phyloP scores from a whole-genome alignment of 2,113 vertebrate genomes.

The Corydoras sp. region DNA sequence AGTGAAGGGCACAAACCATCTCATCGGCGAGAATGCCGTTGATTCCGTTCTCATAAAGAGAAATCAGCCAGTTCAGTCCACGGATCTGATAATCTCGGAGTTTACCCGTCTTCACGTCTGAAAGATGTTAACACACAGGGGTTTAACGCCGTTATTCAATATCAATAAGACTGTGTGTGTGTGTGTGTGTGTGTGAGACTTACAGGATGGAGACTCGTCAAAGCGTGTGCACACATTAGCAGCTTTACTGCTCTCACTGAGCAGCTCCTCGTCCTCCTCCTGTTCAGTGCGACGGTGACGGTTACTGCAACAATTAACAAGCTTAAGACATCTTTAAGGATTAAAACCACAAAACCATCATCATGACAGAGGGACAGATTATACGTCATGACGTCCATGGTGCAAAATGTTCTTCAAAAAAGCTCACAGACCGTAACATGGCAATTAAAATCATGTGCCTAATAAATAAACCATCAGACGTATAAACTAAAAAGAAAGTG shows the following conservation, averaged over 20 bases:
- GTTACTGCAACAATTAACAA: slow-evolving; percentile 62
- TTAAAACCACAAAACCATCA: background rate
- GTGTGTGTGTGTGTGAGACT: slow-evolving; percentile 40
- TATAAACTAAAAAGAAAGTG: too few species aligned
- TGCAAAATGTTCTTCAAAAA: too few species aligned
- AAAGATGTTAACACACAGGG: slow-evolving; percentile 28
- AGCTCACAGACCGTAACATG: too few species aligned
- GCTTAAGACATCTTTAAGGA: background rate
- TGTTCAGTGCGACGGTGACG: slow-evolving; percentile 95
- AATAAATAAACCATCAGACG: too few species aligned
- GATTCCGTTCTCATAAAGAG: slow-evolving; percentile 97
- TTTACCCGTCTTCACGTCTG: slow-evolving; percentile 91
- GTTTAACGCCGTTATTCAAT: background rate
- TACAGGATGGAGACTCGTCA: slow-evolving; percentile 94
- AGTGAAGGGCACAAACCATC: slow-evolving; percentile 71
- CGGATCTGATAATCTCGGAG: slow-evolving; percentile 94
- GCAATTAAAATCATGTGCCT: too few species aligned
- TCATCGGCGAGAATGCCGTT: slow-evolving; percentile 98
- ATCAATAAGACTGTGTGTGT: too few species aligned
- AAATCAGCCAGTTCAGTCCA: slow-evolving; percentile 97
- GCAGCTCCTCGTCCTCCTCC: slow-evolving; percentile 93
- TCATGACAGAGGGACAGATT: background rate
- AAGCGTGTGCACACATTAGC: slow-evolving; percentile 95
- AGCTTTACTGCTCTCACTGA: slow-evolving; percentile 90
- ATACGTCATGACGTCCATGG: too few species aligned